Conservation (phyloP, 2,888 invertebrate species). For the Torymus texanus region DNA sequence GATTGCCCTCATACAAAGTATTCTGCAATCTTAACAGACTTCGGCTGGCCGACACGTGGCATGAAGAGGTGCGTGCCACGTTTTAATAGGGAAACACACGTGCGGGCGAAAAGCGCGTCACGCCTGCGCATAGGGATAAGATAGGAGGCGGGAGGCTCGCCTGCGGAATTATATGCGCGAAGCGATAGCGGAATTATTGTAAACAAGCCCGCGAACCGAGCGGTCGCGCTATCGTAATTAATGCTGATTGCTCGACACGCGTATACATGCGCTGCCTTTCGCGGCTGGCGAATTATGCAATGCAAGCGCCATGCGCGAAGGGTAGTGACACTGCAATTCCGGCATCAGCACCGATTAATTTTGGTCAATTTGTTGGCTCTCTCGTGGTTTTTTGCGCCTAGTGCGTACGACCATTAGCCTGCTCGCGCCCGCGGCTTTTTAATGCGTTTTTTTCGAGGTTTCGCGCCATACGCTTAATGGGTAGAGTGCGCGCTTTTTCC, state of each 20-base stretch:
- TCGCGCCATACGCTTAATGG: not conserved
- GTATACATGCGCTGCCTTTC: constrained; percentile 45
- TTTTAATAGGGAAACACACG: not conserved
- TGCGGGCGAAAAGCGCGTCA: constrained; percentile 32
- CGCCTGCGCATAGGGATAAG: constrained; percentile 60
- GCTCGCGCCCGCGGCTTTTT: not conserved
- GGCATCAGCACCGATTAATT: constrained; percentile 55
- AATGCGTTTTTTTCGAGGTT: not conserved
- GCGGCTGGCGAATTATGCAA: constrained; percentile 34
- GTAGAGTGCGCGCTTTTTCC: constrained; percentile 1
- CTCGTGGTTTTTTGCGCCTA: not conserved
- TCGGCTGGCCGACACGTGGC: not conserved
- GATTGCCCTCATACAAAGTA: constrained; percentile 1
- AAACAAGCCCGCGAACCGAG: constrained; percentile 64
- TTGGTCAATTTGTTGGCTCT: constrained; percentile 22
- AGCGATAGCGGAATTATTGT: constrained; percentile 64
- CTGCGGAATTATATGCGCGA: constrained; percentile 57
- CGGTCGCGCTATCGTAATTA: constrained; percentile 66
- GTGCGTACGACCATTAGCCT: not conserved
- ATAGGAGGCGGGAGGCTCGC: constrained; percentile 59
- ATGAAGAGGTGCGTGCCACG: constrained; percentile 2
- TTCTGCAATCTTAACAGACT: constrained; percentile 13
- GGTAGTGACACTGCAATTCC: constrained; percentile 53
- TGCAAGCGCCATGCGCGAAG: not conserved
- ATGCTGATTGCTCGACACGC: constrained; percentile 65